phyloP scores from a whole-genome alignment of 2,888 invertebrate genomes.

The Metallyticus violacea region DNA sequence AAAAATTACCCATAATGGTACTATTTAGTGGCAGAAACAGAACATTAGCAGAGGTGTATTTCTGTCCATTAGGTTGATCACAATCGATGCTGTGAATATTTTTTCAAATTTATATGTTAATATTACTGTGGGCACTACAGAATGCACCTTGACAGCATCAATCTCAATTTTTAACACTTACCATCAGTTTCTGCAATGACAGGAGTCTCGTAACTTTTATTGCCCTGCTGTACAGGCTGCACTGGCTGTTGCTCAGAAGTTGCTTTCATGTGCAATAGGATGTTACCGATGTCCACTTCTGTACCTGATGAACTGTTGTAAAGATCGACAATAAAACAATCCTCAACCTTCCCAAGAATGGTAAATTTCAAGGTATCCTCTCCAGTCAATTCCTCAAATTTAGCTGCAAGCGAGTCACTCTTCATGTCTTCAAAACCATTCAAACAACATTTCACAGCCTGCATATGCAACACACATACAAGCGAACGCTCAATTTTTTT shows the following conservation, averaged over 20 bases:
- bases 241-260: not conserved
- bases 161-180: not conserved
- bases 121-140: no score
- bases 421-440: slow-evolving; percentile 52
- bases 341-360: slow-evolving; percentile 54
- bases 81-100: no score
- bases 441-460: slow-evolving; percentile 75
- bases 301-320: slow-evolving; percentile 51
- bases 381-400: slow-evolving; percentile 67
- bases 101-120: no score
- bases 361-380: slow-evolving; percentile 60
- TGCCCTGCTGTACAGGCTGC: not conserved
- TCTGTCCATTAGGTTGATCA: no score
- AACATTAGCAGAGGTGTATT: no score
- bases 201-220: not conserved
- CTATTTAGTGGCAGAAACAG: no score
- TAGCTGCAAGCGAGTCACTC: slow-evolving; percentile 56
- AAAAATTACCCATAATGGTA: no score
- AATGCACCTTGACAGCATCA: no score
- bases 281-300: slow-evolving; percentile 38
- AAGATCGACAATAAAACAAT: slow-evolving; percentile 60
- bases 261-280: not conserved
- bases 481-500: slow-evolving; percentile 63
- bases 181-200: not conserved
- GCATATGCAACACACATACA: slow-evolving; percentile 61